Conservation (phyloP, 2,113 vertebrate species). For the Tenrec ecaudatus region DNA sequence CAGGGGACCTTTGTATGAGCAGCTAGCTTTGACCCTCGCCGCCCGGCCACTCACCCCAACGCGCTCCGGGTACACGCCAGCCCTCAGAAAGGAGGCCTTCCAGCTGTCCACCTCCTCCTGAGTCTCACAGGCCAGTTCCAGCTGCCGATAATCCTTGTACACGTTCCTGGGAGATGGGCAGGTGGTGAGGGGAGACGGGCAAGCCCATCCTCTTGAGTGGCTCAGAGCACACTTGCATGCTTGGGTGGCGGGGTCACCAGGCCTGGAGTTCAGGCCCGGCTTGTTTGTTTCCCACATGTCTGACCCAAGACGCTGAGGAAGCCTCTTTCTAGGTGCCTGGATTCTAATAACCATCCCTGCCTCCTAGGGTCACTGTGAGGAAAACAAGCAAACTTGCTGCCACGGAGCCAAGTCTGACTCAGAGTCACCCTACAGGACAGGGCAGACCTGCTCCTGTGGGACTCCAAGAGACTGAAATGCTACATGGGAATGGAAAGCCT, state of each 20-base stretch:
- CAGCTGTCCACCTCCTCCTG: slow-evolving; percentile 99
- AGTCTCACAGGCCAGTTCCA: slow-evolving; percentile 99
- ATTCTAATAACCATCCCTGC: background rate
- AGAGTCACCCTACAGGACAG: too few species aligned
- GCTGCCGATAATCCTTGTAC: slow-evolving; percentile 99
- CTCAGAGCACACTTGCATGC: background rate
- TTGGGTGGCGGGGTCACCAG: background rate
- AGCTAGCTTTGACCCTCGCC: background rate
- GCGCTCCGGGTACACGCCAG: slow-evolving; percentile 98
- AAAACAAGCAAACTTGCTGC: too few species aligned
- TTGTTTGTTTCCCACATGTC: background rate
- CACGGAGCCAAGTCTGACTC: too few species aligned
- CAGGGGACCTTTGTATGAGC: background rate
- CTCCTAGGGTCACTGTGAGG: background rate
- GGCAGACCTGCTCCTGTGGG: too few species aligned
- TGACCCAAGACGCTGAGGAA: background rate
- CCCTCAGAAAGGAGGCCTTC: slow-evolving; percentile 98
- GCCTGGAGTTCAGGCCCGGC: background rate
- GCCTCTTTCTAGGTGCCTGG: background rate
- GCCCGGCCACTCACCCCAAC: slow-evolving; percentile 89
- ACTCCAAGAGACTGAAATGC: too few species aligned
- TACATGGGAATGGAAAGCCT: too few species aligned
- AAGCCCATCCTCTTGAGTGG: background rate
- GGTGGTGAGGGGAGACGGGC: background rate
- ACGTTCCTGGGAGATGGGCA: slow-evolving; percentile 92